phyloP scores from a whole-genome alignment of 2,113 vertebrate species.

The Shinisaurus crocodilurus region DNA sequence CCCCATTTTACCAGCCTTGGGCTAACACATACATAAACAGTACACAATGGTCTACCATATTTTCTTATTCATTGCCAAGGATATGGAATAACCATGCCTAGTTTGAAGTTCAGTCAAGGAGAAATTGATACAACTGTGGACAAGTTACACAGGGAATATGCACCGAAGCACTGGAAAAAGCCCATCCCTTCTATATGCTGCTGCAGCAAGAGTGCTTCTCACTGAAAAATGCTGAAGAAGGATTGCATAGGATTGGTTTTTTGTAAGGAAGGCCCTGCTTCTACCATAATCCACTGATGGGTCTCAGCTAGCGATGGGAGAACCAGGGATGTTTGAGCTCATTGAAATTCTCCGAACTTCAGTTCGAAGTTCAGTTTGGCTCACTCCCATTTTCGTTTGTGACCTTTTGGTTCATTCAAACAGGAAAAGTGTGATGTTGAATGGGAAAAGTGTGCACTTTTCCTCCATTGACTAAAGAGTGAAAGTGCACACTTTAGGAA shows the following conservation, averaged over 20 bases:
- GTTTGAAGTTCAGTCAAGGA: background rate
- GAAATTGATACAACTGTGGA: background rate
- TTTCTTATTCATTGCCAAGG: background rate
- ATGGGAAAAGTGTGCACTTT: too few relatives aligned
- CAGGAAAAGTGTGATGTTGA: too few relatives aligned
- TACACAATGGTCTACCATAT: background rate
- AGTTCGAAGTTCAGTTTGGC: too few relatives aligned
- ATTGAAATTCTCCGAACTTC: too few relatives aligned
- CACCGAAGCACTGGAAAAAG: background rate
- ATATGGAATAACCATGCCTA: background rate
- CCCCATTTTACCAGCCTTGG: background rate
- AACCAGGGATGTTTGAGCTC: too few relatives aligned
- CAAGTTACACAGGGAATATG: background rate
- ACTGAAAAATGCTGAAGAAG: background rate
- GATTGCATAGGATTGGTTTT: background rate
- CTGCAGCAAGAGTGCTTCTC: background rate
- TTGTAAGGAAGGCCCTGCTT: background rate
- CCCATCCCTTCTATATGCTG: too few relatives aligned
- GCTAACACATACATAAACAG: background rate
- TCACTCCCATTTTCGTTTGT: too few relatives aligned
- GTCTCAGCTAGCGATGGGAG: too few relatives aligned
- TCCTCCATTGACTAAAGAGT: too few relatives aligned
- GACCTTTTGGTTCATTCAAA: too few relatives aligned
- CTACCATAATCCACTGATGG: background rate
- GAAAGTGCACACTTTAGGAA: too few relatives aligned